phyloP scores from a whole-genome alignment of 2,888 invertebrate genomes.

The Mythimna lalbum region DNA sequence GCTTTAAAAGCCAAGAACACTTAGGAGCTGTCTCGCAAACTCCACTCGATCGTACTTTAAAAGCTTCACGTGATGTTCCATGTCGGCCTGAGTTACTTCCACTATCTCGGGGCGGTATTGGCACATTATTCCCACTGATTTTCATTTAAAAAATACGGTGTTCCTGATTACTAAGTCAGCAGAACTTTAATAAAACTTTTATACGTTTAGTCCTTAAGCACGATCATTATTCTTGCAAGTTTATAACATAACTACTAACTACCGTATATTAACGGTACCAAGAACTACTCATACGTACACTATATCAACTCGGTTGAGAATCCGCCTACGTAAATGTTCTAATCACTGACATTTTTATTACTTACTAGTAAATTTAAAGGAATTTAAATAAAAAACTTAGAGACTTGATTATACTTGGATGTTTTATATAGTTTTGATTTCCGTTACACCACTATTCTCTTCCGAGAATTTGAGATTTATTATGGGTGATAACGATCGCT shows the following conservation, averaged over 20 bases:
- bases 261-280: slow-evolving; percentile 29
- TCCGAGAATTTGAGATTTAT: slow-evolving; percentile 27
- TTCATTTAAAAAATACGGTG: slow-evolving; percentile 51
- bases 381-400: slow-evolving; percentile 17
- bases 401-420: slow-evolving; percentile 24
- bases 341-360: slow-evolving; percentile 41
- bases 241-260: not conserved
- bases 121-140: slow-evolving; percentile 10
- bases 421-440: slow-evolving; percentile 11
- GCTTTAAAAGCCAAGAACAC: slow-evolving; percentile 56
- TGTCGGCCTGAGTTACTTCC: slow-evolving; percentile 27
- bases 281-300: not conserved
- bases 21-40: slow-evolving; percentile 47
- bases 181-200: slow-evolving; percentile 49
- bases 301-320: slow-evolving; percentile 24
- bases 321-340: slow-evolving; percentile 38
- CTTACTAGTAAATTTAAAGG: not conserved
- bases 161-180: slow-evolving; percentile 59
- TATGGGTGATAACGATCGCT: slow-evolving; percentile 22
- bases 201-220: slow-evolving; percentile 8
- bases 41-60: slow-evolving; percentile 52
- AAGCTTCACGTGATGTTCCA: slow-evolving; percentile 52
- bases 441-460: not conserved
- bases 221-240: slow-evolving; percentile 1
- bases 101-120: slow-evolving; percentile 41